phyloP scores from a whole-genome alignment of 35 echinoderm and acorn worm species.

The Patiria miniata region DNA sequence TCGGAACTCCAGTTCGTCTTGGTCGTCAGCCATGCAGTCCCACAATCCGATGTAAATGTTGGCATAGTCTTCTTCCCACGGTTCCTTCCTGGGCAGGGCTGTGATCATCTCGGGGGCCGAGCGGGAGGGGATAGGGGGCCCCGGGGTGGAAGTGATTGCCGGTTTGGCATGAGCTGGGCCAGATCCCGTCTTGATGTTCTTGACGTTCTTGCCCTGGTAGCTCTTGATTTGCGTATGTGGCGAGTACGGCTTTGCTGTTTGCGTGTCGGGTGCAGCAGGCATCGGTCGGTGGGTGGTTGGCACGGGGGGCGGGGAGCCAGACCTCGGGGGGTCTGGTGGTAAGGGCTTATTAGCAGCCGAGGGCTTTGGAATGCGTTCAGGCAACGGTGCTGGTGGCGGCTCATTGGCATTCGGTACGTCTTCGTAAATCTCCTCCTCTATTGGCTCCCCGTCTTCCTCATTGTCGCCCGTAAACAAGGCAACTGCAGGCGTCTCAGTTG shows the following conservation, averaged over 20 bases:
- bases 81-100: constrained; percentile 10
- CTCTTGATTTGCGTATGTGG: constrained; percentile 20
- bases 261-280: not conserved
- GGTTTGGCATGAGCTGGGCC: not conserved
- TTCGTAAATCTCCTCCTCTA: constrained; percentile 68
- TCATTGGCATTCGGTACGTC: constrained; percentile 29
- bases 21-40: constrained; percentile 68
- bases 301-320: not conserved
- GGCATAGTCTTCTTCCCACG: constrained; percentile 87
- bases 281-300: constrained; percentile 24
- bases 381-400: constrained; percentile 35
- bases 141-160: not conserved
- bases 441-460: not conserved
- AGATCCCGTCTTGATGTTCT: not conserved
- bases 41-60: constrained; percentile 93
- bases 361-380: not conserved
- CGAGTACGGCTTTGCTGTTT: constrained; percentile 21
- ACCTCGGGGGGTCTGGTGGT: not conserved
- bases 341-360: not conserved
- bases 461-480: not conserved
- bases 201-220: not conserved
- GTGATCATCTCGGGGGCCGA: not conserved
- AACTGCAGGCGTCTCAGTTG: not conserved
- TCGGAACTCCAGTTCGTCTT: constrained; percentile 78
- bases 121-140: constrained; percentile 7